Conservation (phyloP, 2,113 vertebrate species). For the Nymphicus hollandicus region DNA sequence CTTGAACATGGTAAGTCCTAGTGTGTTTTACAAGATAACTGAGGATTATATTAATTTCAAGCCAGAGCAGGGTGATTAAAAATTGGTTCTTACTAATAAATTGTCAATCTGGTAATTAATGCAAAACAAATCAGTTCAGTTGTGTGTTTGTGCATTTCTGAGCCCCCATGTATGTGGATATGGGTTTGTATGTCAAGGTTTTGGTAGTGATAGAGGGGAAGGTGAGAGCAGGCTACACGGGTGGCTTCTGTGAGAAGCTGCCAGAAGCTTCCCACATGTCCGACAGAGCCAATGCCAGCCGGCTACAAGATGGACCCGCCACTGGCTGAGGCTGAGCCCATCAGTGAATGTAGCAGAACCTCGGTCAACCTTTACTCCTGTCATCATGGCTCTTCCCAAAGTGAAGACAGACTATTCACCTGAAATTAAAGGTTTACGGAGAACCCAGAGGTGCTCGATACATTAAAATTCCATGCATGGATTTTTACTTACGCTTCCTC, state of each 20-base stretch:
- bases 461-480: background rate
- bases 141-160: background rate
- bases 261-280: background rate
- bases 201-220: background rate
- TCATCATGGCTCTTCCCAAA: background rate
- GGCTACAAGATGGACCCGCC: rapidly evolving
- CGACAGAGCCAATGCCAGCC: background rate
- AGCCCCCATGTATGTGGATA: background rate
- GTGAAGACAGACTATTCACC: background rate
- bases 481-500: conserved; percentile 70
- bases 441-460: background rate
- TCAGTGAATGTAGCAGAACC: rapidly evolving
- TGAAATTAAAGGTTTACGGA: background rate
- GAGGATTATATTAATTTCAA: background rate
- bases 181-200: rapidly evolving
- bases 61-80: background rate
- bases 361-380: background rate
- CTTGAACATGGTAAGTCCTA: background rate
- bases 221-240: background rate
- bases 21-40: background rate
- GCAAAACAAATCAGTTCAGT: background rate
- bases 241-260: background rate
- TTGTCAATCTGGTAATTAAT: background rate
- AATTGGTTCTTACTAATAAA: background rate
- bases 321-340: background rate